phyloP scores from a whole-genome alignment of 2,888 invertebrate species.

The Dicranocentrus wangi region DNA sequence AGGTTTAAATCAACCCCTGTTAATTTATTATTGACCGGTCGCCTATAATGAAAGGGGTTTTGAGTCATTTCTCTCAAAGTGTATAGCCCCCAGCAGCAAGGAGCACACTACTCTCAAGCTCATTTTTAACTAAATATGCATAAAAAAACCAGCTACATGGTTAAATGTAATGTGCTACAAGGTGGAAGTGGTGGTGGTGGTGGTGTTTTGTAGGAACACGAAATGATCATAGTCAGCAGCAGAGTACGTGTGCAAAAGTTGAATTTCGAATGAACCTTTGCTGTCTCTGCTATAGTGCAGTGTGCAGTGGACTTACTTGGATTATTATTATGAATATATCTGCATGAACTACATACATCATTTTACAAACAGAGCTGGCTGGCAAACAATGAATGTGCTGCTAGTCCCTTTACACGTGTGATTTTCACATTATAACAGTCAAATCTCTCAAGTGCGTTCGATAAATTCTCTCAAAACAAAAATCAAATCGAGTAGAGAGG shows the following conservation, averaged over 20 bases:
- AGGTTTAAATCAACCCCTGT: slow-evolving; percentile 6
- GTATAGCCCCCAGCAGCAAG: not conserved
- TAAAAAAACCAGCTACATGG: not conserved
- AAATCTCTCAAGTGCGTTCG: slow-evolving; percentile 31
- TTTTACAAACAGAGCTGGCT: slow-evolving; percentile 34
- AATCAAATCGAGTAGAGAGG: slow-evolving; percentile 6
- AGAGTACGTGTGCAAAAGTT: slow-evolving; percentile 6
- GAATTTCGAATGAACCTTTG: slow-evolving; percentile 19
- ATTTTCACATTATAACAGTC: slow-evolving; percentile 51
- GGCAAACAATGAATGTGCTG: slow-evolving; percentile 30
- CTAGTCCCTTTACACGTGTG: slow-evolving; percentile 45
- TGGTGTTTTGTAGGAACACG: too few relatives aligned
- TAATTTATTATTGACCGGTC: slow-evolving; percentile 24
- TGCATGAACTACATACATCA: slow-evolving; percentile 29
- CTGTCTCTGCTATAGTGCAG: slow-evolving; percentile 18
- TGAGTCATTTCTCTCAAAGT: not conserved
- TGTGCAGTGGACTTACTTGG: slow-evolving; percentile 11
- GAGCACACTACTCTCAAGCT: not conserved
- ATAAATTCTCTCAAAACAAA: slow-evolving; percentile 13
- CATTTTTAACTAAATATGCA: not conserved
- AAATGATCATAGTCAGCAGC: too few relatives aligned
- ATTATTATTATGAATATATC: not conserved
- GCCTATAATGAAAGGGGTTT: not conserved
- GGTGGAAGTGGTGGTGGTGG: too few relatives aligned
- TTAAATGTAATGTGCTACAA: slow-evolving; percentile 20